These are phyloP conservation scores for Decapterus maruadsi DNA, from an alignment of 2,797 vertebrate genomes.

Conservation along the genomic window DNA sequence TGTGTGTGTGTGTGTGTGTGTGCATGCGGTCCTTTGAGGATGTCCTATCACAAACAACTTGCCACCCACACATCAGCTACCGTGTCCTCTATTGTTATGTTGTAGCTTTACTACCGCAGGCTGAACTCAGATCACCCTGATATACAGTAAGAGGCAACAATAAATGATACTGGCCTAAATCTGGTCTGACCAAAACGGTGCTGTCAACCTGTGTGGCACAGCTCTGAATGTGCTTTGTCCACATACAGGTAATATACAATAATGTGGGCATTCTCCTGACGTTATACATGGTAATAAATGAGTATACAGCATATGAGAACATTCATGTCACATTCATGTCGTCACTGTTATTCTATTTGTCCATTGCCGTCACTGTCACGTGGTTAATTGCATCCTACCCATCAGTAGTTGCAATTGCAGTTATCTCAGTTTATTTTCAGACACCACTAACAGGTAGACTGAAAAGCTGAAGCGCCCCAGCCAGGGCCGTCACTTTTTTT, in stretches of 20 bases:
- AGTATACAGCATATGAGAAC: neutral
- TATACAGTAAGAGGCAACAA: neutral
- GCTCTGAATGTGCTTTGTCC: neutral
- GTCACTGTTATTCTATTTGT: neutral
- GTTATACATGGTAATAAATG: neutral
- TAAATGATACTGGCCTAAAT: neutral
- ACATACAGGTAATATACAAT: neutral
- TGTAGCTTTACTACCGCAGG: neutral
- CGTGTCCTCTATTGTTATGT: neutral
- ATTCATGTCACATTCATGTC: neutral
- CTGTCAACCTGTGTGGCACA: neutral
- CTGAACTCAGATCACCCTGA: neutral
- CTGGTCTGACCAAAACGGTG: neutral
- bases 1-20: neutral
- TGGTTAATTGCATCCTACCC: neutral
- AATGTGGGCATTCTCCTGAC: too few species aligned
- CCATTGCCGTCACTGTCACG: neutral
- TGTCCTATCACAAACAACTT: constrained; percentile 44
- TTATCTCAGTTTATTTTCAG: too few species aligned
- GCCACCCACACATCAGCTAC: constrained; percentile 29
- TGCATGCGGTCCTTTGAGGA: constrained; percentile 22
- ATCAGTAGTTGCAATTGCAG: too few species aligned
- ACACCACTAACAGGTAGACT: too few species aligned
- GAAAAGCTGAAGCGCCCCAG: too few species aligned
- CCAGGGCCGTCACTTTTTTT: too few species aligned